phyloP scores from a whole-genome alignment of 2,113 vertebrate genomes.

The Ophiodon elongatus region DNA sequence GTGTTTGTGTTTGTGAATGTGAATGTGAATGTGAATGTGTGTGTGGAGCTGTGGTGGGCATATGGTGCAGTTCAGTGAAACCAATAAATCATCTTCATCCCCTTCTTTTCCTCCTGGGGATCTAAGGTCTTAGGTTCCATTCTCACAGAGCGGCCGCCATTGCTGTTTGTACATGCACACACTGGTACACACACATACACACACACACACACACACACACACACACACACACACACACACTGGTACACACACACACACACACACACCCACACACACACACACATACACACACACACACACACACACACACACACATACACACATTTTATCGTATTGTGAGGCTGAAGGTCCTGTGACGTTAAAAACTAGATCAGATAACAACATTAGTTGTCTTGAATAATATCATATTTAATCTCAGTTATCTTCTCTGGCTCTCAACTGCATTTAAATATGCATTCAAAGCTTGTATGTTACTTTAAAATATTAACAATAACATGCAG shows the following conservation, averaged over 20 bases:
- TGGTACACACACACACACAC: slow-evolving; percentile 9
- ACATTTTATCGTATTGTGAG: slow-evolving; percentile 18
- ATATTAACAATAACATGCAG: neutral
- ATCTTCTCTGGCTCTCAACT: neutral
- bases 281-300: slow-evolving; percentile 10
- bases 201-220: neutral
- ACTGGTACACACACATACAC: slow-evolving; percentile 8
- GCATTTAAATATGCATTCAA: neutral
- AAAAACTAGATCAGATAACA: slow-evolving; percentile 32
- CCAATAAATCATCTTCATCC: slow-evolving; percentile 78
- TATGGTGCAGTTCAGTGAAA: slow-evolving; percentile 71
- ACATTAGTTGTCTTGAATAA: slow-evolving; percentile 17
- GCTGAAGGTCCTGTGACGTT: slow-evolving; percentile 38
- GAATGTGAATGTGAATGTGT: slow-evolving; percentile 8
- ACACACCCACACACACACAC: slow-evolving; percentile 13
- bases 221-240: slow-evolving; percentile 8
- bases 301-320: slow-evolving; percentile 10
- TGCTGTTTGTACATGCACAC: slow-evolving; percentile 40
- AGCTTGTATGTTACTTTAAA: neutral
- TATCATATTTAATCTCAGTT: slow-evolving; percentile 26
- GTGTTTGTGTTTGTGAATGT: slow-evolving; percentile 12
- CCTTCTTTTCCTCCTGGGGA: slow-evolving; percentile 65
- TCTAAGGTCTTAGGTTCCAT: slow-evolving; percentile 67
- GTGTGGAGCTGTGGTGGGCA: slow-evolving; percentile 59
- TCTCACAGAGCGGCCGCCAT: slow-evolving; percentile 47